A percentile compares a stretch with the other conserved stretches of the same genome.
phyloP scores from a whole-genome alignment of 2,888 invertebrate genomes.

The Scaptomyza caliginosa region DNA sequence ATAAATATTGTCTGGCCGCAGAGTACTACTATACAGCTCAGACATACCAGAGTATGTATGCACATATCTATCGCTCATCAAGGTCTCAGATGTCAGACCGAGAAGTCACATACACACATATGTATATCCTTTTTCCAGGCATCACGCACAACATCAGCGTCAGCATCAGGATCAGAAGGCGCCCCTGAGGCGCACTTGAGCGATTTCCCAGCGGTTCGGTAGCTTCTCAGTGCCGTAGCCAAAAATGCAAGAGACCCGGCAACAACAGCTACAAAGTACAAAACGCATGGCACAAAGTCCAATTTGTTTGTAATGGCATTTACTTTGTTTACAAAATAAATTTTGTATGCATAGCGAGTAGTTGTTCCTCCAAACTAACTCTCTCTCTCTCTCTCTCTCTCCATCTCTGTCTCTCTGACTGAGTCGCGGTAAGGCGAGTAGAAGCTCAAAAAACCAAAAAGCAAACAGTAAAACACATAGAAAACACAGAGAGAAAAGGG shows the following conservation, averaged over 20 bases:
- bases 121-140: conserved; percentile 34
- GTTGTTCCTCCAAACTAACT: conserved; percentile 32
- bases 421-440: conserved; percentile 36
- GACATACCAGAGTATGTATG: not conserved
- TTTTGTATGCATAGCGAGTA: conserved; percentile 79
- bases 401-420: conserved; percentile 2
- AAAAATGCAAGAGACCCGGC: conserved; percentile 44
- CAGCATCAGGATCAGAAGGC: conserved; percentile 16
- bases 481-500: conserved; percentile 5
- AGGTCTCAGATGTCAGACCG: conserved; percentile 64
- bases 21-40: conserved; percentile 9
- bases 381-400: not conserved
- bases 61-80: conserved; percentile 57
- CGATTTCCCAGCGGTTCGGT: conserved; percentile 66
- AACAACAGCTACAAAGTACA: conserved; percentile 60
- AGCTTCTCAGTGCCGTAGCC: conserved; percentile 14
- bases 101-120: conserved; percentile 10
- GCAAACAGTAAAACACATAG: conserved; percentile 1
- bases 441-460: conserved; percentile 28
- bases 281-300: conserved; percentile 74
- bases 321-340: conserved; percentile 80
- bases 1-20: conserved; percentile 71
- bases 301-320: conserved; percentile 80
- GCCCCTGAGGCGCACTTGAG: conserved; percentile 45
- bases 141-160: conserved; percentile 33